A percentile compares a stretch with the other conserved stretches of the same genome.
Evolutionary conservation across 2,113 vertebrate species (phyloP).

Genomic region (Tiliqua scincoides): DNA sequence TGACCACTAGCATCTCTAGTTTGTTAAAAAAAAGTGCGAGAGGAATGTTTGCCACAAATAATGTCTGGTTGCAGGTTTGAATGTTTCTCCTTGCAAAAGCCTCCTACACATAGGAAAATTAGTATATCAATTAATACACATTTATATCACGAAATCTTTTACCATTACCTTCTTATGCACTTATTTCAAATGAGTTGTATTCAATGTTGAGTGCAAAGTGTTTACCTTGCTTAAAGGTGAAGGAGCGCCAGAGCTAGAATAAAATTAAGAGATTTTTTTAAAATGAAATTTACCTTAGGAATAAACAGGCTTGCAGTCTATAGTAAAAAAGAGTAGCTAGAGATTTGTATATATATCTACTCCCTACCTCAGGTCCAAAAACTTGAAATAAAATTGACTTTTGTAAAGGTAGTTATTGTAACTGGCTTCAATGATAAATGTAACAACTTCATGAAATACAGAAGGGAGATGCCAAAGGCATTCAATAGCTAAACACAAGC

Average conservation of each 20-base stretch:
- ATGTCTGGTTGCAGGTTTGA: background rate
- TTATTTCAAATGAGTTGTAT: background rate
- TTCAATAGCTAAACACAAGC: background rate
- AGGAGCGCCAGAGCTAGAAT: slow-evolving; percentile 81
- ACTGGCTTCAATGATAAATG: background rate
- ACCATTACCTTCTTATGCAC: background rate
- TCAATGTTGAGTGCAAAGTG: slow-evolving; percentile 6
- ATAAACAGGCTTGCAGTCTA: background rate
- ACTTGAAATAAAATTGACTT: background rate
- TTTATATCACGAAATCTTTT: background rate
- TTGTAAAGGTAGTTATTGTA: background rate
- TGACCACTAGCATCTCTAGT: too few species aligned
- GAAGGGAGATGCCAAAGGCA: background rate
- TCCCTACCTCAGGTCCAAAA: background rate
- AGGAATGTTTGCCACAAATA: background rate
- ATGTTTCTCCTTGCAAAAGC: background rate
- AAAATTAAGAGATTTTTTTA: slow-evolving; percentile 40
- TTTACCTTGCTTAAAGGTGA: slow-evolving; percentile 85
- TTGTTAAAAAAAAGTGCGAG: background rate
- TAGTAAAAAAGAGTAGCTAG: background rate
- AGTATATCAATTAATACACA: background rate
- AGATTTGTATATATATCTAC: background rate
- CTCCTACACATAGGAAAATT: background rate
- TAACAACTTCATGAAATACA: background rate
- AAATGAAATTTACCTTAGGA: slow-evolving; percentile 34